phyloP scores from a whole-genome alignment of 1,140 invertebrate genomes.

The Fopius arisanus region DNA sequence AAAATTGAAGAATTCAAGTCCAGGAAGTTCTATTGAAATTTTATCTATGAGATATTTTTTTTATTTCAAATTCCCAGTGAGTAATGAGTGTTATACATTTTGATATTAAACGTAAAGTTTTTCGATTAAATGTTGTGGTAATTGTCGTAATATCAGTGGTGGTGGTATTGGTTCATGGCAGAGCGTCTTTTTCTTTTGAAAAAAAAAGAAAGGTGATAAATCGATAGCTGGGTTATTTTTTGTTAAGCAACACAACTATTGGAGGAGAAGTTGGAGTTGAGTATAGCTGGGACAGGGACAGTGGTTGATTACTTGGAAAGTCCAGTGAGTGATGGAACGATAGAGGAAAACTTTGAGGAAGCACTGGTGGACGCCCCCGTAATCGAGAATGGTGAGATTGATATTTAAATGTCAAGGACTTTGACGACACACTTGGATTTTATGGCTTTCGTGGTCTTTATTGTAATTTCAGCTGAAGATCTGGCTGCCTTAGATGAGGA shows the following conservation, averaged over 20 bases:
- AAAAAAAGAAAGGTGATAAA: background rate
- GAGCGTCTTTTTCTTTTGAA: background rate
- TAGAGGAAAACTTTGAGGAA: slow-evolving; percentile 94
- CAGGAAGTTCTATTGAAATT: too few relatives aligned
- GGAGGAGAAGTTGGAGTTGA: slow-evolving; percentile 68
- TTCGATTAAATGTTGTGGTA: too few relatives aligned
- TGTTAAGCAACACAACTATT: slow-evolving; percentile 57
- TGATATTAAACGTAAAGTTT: background rate
- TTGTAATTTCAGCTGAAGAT: slow-evolving; percentile 53
- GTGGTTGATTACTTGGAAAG: slow-evolving; percentile 74
- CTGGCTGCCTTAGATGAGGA: slow-evolving; percentile 59
- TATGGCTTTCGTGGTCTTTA: slow-evolving; percentile 21
- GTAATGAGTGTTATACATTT: background rate
- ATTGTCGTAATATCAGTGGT: background rate
- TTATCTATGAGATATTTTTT: too few relatives aligned
- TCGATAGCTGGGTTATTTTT: background rate
- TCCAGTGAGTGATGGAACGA: slow-evolving; percentile 85
- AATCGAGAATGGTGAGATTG: slow-evolving; percentile 57
- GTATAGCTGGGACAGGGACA: slow-evolving; percentile 54
- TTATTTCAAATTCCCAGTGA: too few relatives aligned
- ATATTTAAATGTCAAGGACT: slow-evolving; percentile 39
- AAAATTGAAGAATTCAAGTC: too few relatives aligned
- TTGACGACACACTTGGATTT: slow-evolving; percentile 44
- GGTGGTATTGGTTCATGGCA: background rate
- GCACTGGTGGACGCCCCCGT: slow-evolving; percentile 77